Evolutionary conservation across 2,888 invertebrate genomes (phyloP).

Genomic region (Cantharis lateralis): DNA sequence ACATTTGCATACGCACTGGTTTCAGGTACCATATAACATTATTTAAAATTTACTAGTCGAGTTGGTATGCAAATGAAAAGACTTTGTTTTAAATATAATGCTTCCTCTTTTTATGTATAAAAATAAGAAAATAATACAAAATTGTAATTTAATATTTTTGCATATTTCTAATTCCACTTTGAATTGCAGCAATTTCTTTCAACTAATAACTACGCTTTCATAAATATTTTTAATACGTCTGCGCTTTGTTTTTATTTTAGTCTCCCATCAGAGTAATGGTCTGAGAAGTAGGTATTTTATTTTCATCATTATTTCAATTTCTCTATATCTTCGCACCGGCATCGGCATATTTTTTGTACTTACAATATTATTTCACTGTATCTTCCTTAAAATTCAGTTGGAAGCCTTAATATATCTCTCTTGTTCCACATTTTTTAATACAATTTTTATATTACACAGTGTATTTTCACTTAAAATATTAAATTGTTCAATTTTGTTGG

Average conservation of each 20-base stretch:
- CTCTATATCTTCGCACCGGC: constrained; percentile 34
- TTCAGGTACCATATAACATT: constrained; percentile 38
- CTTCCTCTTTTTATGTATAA: background rate
- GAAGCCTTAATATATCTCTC: background rate
- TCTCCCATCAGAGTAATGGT: constrained; percentile 28
- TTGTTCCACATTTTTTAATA: background rate
- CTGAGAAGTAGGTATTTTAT: constrained; percentile 32
- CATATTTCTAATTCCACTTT: constrained; percentile 24
- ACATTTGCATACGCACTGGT: constrained; percentile 38
- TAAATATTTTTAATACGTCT: constrained; percentile 29
- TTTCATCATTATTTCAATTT: constrained; percentile 39
- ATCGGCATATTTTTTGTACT: constrained; percentile 26
- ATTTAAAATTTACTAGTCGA: constrained; percentile 42
- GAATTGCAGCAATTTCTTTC: constrained; percentile 20
- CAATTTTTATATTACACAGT: background rate
- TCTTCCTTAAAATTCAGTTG: background rate
- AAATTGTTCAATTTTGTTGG: background rate
- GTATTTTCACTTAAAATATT: background rate
- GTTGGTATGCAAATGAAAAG: constrained; percentile 42
- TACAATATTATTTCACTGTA: constrained; percentile 5
- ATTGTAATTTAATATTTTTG: constrained; percentile 24
- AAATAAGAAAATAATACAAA: constrained; percentile 8
- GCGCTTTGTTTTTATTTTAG: constrained; percentile 31
- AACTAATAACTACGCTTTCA: constrained; percentile 28
- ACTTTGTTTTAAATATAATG: constrained; percentile 29